phyloP scores from a whole-genome alignment of 2,113 vertebrate species.

The Alectura lathami region DNA sequence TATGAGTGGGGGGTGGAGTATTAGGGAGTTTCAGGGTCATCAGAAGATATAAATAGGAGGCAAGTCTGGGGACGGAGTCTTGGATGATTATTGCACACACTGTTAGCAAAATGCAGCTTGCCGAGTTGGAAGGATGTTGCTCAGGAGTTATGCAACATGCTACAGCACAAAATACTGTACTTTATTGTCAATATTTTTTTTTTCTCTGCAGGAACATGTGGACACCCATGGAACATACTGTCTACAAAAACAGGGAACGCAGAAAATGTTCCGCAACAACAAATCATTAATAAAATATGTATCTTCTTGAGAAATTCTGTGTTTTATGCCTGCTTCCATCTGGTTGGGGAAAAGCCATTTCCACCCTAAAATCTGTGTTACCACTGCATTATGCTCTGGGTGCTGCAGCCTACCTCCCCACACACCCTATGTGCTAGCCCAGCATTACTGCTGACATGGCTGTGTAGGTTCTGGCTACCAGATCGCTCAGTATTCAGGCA shows the following conservation, averaged over 20 bases:
- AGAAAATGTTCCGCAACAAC: not conserved
- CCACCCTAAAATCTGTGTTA: not conserved
- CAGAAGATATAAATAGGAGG: not conserved
- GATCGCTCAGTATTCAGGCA: not conserved
- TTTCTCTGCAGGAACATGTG: not conserved
- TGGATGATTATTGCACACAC: not conserved
- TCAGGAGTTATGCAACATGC: not conserved
- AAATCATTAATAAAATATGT: not conserved
- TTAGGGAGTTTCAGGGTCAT: not conserved
- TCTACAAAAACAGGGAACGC: not conserved
- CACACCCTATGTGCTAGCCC: rapidly evolving
- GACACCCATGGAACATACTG: not conserved
- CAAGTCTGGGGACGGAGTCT: not conserved
- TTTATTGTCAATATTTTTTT: not conserved
- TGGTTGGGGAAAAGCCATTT: not conserved
- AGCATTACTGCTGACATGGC: not conserved
- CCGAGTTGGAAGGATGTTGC: not conserved
- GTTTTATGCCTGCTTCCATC: not conserved
- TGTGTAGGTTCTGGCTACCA: not conserved
- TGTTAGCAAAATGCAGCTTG: not conserved
- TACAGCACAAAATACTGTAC: not conserved
- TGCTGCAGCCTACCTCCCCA: not conserved
- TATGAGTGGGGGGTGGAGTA: not conserved
- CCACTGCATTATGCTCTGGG: not conserved
- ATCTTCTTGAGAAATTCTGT: not conserved